Base-by-base conservation (phyloP, 2,797 vertebrate genomes). In the Delichon dasypus region DNA sequence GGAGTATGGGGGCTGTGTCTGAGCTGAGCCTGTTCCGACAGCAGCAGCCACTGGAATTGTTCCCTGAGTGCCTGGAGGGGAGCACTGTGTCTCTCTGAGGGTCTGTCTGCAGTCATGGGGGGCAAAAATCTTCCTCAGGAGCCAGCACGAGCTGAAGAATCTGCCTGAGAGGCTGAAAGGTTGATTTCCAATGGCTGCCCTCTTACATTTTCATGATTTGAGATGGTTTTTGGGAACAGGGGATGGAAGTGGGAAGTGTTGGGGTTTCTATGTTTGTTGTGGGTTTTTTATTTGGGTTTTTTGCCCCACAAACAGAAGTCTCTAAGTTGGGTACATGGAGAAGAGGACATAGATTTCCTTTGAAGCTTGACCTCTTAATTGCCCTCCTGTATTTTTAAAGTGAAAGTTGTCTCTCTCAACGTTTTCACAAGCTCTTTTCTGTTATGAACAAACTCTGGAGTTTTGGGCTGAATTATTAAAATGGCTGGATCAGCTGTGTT, bases 1-100 rank as follows among this genome's bases (percentile, higher is more conserved):
- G 47, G 13, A 21, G 20, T 7, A 0, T 0, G 0, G 38, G 26
- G 27, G 58, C 36, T 42, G 50, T 71, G 58, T n/a, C 51, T 0
- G 1, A 62, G 73, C 32, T 12, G 30, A 29, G 27, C 51, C 66
- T 38, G n/a, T 12, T n/a, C 38, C 5, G 4, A 13, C 74, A 44
- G 15, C 14, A 42, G 61, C 83, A 70, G 50, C 12, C 36, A 3
- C 27, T 53, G 68, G 29, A 20, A 7, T 2, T 30, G 7, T 58
- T 38, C 36, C 67, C 44, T 0, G 0, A 67, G 71, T 17, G 67
- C 38, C 62, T 42, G 66, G 12, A 29, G 36, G 13, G 20, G 44
- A 29, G 15, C 6, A 1, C 1, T 16, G 58, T 27, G 44, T 9
- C 66, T 16, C 66, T 16, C 10, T 32, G 44, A 29, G 67, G 85